These are phyloP conservation scores for Drosophila truncata DNA, from an alignment of 1,140 invertebrate species.

Conservation along the genomic window DNA sequence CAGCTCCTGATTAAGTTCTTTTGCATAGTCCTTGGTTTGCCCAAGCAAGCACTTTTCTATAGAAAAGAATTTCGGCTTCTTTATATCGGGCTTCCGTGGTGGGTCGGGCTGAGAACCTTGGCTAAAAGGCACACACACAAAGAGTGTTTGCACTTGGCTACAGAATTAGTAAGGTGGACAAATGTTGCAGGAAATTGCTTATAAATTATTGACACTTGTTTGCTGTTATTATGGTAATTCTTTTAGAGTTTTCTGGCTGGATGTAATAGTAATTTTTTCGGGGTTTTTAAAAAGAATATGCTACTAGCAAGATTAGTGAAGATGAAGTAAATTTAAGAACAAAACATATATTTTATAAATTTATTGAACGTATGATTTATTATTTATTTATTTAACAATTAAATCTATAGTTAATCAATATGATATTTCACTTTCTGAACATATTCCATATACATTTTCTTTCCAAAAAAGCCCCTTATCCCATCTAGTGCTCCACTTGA, in stretches of 20 bases:
- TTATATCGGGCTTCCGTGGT: conserved; percentile 4
- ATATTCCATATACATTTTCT: background rate
- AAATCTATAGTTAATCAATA: background rate
- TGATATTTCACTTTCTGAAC: background rate
- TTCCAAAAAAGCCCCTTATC: background rate
- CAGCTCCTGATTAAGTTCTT: conserved; percentile 63
- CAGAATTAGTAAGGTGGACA: conserved; percentile 18
- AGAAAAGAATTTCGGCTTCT: conserved; percentile 22
- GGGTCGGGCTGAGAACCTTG: background rate
- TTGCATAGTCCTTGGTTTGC: conserved; percentile 17
- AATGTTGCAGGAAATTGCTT: conserved; percentile 21
- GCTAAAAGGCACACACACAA: conserved; percentile 14
- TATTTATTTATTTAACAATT: too few species aligned
- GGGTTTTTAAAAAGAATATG: background rate
- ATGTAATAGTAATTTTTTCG: background rate
- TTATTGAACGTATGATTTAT: too few species aligned
- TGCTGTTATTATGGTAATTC: conserved; percentile 8
- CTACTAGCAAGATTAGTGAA: background rate
- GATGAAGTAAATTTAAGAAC: background rate
- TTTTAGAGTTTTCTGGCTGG: background rate
- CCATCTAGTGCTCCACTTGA: conserved; percentile 17
- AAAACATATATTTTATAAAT: too few species aligned
- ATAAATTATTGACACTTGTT: conserved; percentile 23
- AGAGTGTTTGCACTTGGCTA: conserved; percentile 27
- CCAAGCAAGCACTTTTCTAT: conserved; percentile 15